Percentiles rank a stretch among this genome's conserved stretches.
phyloP scores from a whole-genome alignment of 2,113 vertebrate genomes.

The Manacus vitellinus region DNA sequence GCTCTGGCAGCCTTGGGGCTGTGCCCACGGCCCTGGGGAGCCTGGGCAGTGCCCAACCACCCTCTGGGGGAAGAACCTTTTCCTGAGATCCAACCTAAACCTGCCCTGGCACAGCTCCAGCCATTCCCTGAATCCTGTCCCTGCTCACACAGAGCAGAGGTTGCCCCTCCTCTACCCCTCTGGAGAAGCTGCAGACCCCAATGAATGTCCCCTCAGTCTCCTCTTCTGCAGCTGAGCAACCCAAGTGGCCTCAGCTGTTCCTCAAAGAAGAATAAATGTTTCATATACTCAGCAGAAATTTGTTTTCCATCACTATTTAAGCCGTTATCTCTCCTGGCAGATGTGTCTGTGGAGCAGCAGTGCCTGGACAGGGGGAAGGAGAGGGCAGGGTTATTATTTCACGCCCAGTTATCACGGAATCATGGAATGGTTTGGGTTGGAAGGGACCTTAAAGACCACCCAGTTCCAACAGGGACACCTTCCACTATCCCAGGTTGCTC shows the following conservation, averaged over 20 bases:
- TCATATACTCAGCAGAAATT: background rate
- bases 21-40: background rate
- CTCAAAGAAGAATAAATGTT: background rate
- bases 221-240: background rate
- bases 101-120: background rate
- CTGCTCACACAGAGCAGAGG: background rate
- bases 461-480: background rate
- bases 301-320: background rate
- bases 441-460: background rate
- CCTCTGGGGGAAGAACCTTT: background rate
- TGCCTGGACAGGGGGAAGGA: background rate
- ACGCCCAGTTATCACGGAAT: background rate
- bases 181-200: background rate
- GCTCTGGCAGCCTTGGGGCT: background rate
- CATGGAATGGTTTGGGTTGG: background rate
- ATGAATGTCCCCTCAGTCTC: background rate
- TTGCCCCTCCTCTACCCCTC: background rate
- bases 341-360: background rate
- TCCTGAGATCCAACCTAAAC: background rate
- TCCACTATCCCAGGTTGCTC: background rate
- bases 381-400: background rate
- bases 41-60: background rate
- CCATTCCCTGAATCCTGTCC: background rate
- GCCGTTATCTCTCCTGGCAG: background rate
- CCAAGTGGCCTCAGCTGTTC: background rate